Conservation (phyloP, 2,113 vertebrate species). For the Manacus vitellinus region DNA sequence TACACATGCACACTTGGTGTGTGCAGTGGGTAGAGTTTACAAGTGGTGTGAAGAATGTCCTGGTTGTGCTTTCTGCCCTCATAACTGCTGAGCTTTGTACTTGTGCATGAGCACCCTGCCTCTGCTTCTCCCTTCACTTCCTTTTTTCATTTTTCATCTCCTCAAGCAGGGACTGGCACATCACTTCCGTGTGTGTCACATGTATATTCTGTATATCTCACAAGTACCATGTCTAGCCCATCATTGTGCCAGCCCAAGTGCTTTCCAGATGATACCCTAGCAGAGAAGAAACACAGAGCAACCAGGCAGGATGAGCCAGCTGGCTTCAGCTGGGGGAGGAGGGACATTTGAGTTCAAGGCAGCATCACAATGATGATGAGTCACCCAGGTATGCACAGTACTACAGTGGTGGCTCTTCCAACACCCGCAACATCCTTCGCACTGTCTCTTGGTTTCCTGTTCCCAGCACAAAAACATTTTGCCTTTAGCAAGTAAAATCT, state of each 20-base stretch:
- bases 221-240: not conserved
- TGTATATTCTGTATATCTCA: not conserved
- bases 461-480: not conserved
- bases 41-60: not conserved
- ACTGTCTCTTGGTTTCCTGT: slow-evolving; percentile 18
- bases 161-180: not conserved
- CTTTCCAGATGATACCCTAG: not conserved
- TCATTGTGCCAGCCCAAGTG: not conserved
- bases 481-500: not conserved
- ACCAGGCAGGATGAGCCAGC: not conserved
- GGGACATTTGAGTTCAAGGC: not conserved
- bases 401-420: not conserved
- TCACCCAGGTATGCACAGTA: not conserved
- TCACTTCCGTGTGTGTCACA: not conserved
- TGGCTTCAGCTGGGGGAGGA: not conserved
- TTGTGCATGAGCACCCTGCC: not conserved
- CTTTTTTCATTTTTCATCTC: not conserved
- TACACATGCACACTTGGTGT: accelerated
- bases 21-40: not conserved
- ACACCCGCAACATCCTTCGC: not conserved
- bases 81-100: not conserved
- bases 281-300: not conserved
- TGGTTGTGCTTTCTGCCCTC: not conserved
- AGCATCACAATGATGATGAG: not conserved
- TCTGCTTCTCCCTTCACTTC: not conserved